Evolutionary conservation across 2,113 vertebrate species (phyloP).

Genomic region (Balaeniceps rex): DNA sequence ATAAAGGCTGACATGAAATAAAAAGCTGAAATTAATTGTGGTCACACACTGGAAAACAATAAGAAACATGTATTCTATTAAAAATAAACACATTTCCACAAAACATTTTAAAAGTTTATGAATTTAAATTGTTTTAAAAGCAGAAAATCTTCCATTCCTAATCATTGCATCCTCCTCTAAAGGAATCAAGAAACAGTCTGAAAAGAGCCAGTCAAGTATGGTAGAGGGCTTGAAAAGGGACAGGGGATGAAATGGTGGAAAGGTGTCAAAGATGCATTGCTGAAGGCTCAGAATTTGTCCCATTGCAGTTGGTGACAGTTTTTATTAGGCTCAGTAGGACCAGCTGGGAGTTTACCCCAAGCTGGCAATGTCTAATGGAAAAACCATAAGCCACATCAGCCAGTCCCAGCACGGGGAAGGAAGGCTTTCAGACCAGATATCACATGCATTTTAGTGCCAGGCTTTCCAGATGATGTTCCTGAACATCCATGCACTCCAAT

Average conservation of each 20-base stretch:
- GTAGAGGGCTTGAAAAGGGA: background rate
- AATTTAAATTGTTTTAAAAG: background rate
- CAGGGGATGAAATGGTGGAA: background rate
- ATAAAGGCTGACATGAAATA: background rate
- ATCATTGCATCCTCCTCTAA: background rate
- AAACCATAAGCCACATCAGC: background rate
- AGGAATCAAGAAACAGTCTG: background rate
- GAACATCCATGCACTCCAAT: background rate
- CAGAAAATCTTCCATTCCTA: background rate
- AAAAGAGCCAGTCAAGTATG: background rate
- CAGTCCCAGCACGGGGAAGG: background rate
- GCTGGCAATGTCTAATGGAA: background rate
- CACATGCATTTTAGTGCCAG: background rate
- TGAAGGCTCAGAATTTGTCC: background rate
- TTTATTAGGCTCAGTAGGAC: background rate
- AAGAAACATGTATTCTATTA: background rate
- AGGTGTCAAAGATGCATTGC: background rate
- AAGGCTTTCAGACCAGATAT: background rate
- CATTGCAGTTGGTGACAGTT: background rate
- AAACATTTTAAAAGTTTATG: background rate
- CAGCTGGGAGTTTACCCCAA: background rate
- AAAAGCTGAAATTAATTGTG: background rate
- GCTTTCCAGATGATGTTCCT: background rate
- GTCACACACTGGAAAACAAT: background rate
- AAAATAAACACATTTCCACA: background rate